Conservation (phyloP, 2,113 vertebrate genomes). For the Butorides virescens region DNA sequence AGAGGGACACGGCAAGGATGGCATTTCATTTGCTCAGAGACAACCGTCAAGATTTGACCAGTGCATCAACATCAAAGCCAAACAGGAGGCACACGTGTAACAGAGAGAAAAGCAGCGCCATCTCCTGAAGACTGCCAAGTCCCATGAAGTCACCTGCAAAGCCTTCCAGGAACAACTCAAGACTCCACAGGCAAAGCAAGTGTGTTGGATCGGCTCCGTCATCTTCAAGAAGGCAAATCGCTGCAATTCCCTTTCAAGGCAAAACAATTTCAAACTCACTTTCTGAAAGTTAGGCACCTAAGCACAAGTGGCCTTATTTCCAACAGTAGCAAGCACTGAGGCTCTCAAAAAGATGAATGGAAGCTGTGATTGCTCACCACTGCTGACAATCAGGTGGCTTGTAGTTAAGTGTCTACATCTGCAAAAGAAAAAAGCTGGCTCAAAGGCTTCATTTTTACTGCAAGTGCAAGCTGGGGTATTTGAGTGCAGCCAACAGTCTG, state of each 20-base stretch:
- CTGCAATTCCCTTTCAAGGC: background rate
- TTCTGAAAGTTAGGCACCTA: conserved; percentile 44
- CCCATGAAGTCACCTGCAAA: rapidly evolving
- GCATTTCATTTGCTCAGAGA: background rate
- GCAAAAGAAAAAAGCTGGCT: conserved; percentile 56
- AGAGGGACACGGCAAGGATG: background rate
- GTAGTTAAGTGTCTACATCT: conserved; percentile 56
- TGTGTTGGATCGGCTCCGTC: background rate
- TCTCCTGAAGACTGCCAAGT: background rate
- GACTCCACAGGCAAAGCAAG: background rate
- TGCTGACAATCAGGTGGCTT: conserved; percentile 63
- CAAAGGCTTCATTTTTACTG: conserved; percentile 36
- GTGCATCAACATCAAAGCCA: background rate
- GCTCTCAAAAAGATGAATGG: conserved; percentile 55
- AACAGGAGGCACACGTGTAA: rapidly evolving
- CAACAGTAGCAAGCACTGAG: conserved; percentile 12
- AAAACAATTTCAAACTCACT: conserved; percentile 34
- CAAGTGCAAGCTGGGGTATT: background rate
- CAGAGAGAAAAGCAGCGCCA: background rate
- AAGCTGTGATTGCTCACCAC: conserved; percentile 57
- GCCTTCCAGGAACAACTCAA: background rate
- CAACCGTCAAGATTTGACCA: background rate
- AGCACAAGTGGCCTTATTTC: conserved; percentile 41
- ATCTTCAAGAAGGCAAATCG: background rate
- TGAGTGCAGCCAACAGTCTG: conserved; percentile 25